A percentile compares a stretch with the other conserved stretches of the same genome.
These are phyloP conservation scores for Sarcophaga caerulescens DNA, from an alignment of 2,888 invertebrate genomes.

Conservation along the genomic window DNA sequence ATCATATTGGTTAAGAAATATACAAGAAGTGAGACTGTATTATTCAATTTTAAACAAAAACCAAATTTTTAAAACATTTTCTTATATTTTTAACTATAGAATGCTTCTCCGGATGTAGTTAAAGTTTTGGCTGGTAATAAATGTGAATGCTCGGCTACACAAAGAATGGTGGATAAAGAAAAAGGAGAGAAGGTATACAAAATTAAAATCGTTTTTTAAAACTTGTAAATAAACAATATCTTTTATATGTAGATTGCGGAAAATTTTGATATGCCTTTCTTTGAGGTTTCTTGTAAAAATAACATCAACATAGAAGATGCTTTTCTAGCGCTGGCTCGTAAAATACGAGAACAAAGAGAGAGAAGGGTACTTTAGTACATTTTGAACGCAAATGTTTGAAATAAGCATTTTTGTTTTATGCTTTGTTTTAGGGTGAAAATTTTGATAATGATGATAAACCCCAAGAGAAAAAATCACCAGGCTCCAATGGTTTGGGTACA, in stretches of 20 bases:
- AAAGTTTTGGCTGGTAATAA: constrained; percentile 93
- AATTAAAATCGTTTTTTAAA: constrained; percentile 28
- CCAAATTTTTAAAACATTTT: constrained; percentile 51
- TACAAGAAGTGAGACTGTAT: constrained; percentile 87
- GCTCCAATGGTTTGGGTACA: constrained; percentile 80
- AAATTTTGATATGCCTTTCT: constrained; percentile 93
- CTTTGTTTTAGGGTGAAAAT: constrained; percentile 79
- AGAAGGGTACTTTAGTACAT: constrained; percentile 83
- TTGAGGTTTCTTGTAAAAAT: constrained; percentile 93
- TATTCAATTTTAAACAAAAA: background rate
- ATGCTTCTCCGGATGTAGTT: constrained; percentile 92
- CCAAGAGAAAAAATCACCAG: constrained; percentile 80
- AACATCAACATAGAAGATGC: constrained; percentile 93
- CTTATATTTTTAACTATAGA: constrained; percentile 82
- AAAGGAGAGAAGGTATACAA: constrained; percentile 88
- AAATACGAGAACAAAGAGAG: constrained; percentile 91
- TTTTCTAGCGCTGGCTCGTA: constrained; percentile 89
- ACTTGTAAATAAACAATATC: background rate
- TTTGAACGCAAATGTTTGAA: background rate
- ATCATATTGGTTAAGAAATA: constrained; percentile 94
- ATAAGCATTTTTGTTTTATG: background rate
- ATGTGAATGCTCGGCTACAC: constrained; percentile 88
- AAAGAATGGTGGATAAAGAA: constrained; percentile 89
- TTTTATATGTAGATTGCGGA: constrained; percentile 89
- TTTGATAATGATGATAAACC: constrained; percentile 81